phyloP scores from a whole-genome alignment of 2,888 invertebrate species.

The Papilio protenor region DNA sequence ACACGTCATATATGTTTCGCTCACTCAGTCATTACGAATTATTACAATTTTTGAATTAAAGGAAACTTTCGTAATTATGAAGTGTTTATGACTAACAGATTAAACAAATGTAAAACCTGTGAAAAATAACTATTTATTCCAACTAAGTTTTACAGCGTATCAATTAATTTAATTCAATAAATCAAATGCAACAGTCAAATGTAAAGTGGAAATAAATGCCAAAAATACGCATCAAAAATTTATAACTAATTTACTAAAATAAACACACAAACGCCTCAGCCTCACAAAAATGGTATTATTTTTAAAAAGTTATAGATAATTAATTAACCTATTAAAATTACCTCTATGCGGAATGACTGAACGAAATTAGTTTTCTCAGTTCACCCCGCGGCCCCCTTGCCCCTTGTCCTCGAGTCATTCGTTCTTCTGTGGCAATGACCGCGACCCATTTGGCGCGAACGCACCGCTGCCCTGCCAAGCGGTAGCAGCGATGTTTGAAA shows the following conservation, averaged over 20 bases:
- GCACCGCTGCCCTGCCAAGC: constrained; percentile 43
- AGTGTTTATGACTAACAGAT: too few species aligned
- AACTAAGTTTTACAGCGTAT: too few species aligned
- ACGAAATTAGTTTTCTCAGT: constrained; percentile 35
- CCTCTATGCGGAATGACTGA: constrained; percentile 2
- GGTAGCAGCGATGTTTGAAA: constrained; percentile 41
- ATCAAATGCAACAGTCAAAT: too few species aligned
- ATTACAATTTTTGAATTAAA: background rate
- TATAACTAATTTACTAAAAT: background rate
- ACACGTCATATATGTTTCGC: constrained; percentile 26
- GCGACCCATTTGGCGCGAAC: constrained; percentile 43
- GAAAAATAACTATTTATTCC: too few species aligned
- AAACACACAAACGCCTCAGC: background rate
- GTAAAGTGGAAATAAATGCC: too few species aligned
- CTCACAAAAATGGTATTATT: background rate
- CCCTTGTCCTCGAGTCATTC: constrained; percentile 33
- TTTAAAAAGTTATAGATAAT: background rate
- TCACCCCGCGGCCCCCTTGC: background rate
- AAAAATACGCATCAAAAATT: background rate
- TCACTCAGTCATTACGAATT: constrained; percentile 3
- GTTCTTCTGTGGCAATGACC: constrained; percentile 43
- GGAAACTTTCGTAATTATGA: too few species aligned
- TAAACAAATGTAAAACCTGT: too few species aligned
- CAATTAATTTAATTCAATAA: too few species aligned
- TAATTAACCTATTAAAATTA: background rate